Percentiles rank a stretch among this genome's conserved stretches.
Conservation (phyloP, 1,140 invertebrate genomes). For the Adelges cooleyi region DNA sequence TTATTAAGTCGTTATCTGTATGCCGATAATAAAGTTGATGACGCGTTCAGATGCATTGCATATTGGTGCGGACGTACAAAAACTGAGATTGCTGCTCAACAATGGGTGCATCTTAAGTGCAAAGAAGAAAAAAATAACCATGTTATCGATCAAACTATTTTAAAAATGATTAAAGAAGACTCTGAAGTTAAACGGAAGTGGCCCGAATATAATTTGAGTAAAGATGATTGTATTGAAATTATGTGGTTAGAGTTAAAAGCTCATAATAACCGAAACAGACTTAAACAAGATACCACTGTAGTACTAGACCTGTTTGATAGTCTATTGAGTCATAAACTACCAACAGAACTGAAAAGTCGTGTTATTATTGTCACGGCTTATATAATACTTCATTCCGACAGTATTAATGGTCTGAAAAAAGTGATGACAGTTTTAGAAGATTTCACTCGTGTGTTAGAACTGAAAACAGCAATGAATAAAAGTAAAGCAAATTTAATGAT, state of each 20-base stretch:
- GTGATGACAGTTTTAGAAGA: constrained; percentile 7
- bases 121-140: constrained; percentile 7
- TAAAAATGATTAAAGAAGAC: background rate
- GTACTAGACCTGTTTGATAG: constrained; percentile 5
- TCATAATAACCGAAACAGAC: constrained; percentile 6
- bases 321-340: background rate
- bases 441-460: background rate
- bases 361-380: constrained; percentile 9
- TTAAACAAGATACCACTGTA: background rate
- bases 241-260: constrained; percentile 24
- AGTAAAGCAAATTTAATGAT: background rate
- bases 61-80: constrained; percentile 7
- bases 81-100: constrained; percentile 12
- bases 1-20: constrained; percentile 16
- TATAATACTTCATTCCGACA: constrained; percentile 12
- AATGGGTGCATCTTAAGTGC: constrained; percentile 18
- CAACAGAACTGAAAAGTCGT: constrained; percentile 2
- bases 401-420: background rate
- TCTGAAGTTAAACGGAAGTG: background rate
- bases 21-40: background rate
- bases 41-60: constrained; percentile 9
- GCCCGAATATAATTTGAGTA: background rate
- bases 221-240: constrained; percentile 5
- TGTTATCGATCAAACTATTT: constrained; percentile 11
- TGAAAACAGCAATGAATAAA: background rate